Evolutionary conservation across 2,113 vertebrate species (phyloP), one percentile per base, ranked within the genome.

Genomic region (Glareola pratincola): DNA sequence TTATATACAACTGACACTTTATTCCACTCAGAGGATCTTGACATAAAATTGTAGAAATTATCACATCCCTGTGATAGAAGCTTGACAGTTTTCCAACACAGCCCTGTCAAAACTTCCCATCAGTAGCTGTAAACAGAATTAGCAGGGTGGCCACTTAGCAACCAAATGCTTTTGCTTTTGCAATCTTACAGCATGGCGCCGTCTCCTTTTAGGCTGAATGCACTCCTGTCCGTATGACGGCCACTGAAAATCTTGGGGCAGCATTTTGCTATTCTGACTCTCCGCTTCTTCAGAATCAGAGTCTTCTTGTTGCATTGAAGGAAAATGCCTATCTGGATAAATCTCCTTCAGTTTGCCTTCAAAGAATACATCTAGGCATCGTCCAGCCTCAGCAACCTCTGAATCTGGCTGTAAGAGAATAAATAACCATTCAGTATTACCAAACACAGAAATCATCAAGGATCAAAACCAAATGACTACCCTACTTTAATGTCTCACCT

Each of bases 351-450:
- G 95, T 96, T 98, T 99, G 74, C 98, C 97, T 79, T 98, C 98
- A 97, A 99, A 99, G 96, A 99, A 99, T 3, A 98, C 87, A 94
- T 99, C 98, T n/a, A 99, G 98, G 97, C 98, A 99, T 79, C 97
- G 97, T 27, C 99, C 99, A 17, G 99, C 99, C 91, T 99, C 99
- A 34, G 99, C 99, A 66, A 99, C 99, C 97, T 99, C 99, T 0
- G 99, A 99, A 97, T 99, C 99, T 3, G 99, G 99, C 99, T 99
- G 96, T 21, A 63, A 91, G 41, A 67, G 36, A 84, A 94, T 12
- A 66, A 82, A 63, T 34, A 37, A 86, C 14, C 37, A 4, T 45
- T 89, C 51, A 45, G 37, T 50, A 12, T 27, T 77, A 41, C 34
- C 5, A 3, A 39, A 66, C 9, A 14, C 8, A 51, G 64, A 48